Base-by-base conservation (phyloP, 2,888 invertebrate species). In the Tryphoninae sp. region DNA sequence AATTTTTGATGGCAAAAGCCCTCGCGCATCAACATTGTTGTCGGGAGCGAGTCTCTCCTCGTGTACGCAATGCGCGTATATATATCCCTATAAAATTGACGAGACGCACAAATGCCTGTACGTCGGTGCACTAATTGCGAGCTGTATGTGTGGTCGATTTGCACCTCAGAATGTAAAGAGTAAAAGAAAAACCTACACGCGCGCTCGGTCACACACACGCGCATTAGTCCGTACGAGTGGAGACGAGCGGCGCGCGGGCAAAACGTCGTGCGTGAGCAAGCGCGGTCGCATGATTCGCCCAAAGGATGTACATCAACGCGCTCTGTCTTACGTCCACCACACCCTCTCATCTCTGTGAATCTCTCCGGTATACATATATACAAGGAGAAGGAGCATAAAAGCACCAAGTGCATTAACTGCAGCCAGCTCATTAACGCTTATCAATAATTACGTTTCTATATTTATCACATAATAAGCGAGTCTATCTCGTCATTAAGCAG, bases 381-480 rank as follows among this genome's bases (percentile, higher is more conserved):
- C 55, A 75, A 45, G 6, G 19, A 16, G 23, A 22, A 19, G 64
- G 42, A 74, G 72, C 73, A 75, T 59, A 80, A 69, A 33, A 62
- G 55, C 86, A 84, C 55, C 33, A 78, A 77, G 82, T 80, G 82
- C 82, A 82, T 82, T 82, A 73, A 82, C 85, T 83, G 81, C 84
- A 85, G 85, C 85, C 84, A 82, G 85, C 90, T 89, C 90, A 90
- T 91, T 90, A 90, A 89, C 86, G 88, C 89, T 91, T 91, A 91
- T 91, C 91, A 89, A 91, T 91, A 91, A 91, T 90, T 89, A 89
- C 87, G 84, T 89, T 90, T 89, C 89, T 90, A 89, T 89, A 89
- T 89, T 89, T 90, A 90, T 89, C 89, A 87, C 89, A 86, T 89
- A 89, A 89, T 88, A 89, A 90, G 89, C 87, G 82, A 86, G 86